Evolutionary conservation across 2,888 invertebrate genomes (phyloP).

Genomic region (Galerucella pusilla): DNA sequence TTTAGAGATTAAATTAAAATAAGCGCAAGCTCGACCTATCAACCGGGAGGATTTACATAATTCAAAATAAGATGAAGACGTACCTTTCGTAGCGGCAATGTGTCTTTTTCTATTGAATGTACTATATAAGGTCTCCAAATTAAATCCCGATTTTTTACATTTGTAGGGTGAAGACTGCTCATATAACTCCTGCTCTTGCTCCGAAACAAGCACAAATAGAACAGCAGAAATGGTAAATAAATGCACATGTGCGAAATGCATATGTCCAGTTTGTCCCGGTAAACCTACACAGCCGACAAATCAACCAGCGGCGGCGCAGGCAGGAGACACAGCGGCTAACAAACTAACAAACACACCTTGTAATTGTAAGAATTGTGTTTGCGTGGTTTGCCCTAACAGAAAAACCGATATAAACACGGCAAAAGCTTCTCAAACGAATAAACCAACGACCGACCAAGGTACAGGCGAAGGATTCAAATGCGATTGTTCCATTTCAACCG

Average conservation of each 20-base stretch:
- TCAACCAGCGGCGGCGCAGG: neutral
- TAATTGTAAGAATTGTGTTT: neutral
- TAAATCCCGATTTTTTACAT: neutral
- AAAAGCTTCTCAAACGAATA: neutral
- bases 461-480: neutral
- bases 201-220: neutral
- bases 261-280: neutral
- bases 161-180: slow-evolving; percentile 12
- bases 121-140: too few species aligned
- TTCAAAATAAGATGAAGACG: too few species aligned
- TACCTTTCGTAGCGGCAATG: too few species aligned
- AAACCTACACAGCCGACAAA: too few species aligned
- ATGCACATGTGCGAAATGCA: neutral
- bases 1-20: too few species aligned
- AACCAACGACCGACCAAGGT: neutral
- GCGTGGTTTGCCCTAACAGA: neutral
- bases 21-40: too few species aligned
- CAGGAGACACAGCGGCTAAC: neutral
- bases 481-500: neutral
- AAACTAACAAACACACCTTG: neutral
- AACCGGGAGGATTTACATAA: too few species aligned
- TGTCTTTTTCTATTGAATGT: too few species aligned
- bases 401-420: neutral
- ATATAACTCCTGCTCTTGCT: neutral
- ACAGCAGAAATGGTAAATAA: neutral